Base-by-base conservation (phyloP, 2,888 invertebrate species). In the Miltochrista miniata region DNA sequence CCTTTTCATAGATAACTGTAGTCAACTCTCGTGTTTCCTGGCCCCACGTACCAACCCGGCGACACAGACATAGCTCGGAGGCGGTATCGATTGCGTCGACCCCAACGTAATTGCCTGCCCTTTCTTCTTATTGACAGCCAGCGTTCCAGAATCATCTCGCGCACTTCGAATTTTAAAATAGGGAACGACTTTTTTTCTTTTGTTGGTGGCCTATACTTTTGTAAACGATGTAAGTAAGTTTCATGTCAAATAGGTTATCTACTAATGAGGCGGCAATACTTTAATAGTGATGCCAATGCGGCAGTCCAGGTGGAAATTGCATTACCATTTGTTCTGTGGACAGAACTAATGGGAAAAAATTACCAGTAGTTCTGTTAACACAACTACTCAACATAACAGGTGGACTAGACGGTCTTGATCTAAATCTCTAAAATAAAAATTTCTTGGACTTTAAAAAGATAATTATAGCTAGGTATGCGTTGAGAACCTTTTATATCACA, bases 61-160 rank as follows among this genome's bases (percentile, higher is more conserved):
- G 64, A 62, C 66, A 70, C 70, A 70, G 70, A 64, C 73, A 56
- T 69, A 64, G 68, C 71, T 70, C 57, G 66, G 66, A 76, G 73
- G 70, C 74, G 65, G 64, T 76, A 84, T 85, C 81, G 85, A 85
- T 84, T 82, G 67, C 74, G 55, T 49, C 56, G 55, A 54, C 69
- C 64, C 58, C 59, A 58, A 61, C 65, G 76, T 85, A 84, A 86
- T 84, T 85, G 85, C 83, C 81, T 76, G 76, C 79, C 75, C 69
- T 82, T 79, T 76, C 76, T 79, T 77, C 77, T 74, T 81, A 83
- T 80, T 81, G 86, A 83, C 83, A 81, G 74, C 70, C 61, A 63
- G 64, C 68, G 67, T 70, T 42, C 64, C 70, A 69, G 66, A 71
- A 66, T 74, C 69, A 69, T 68, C 49, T 68, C 64, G 59, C 52